Conservation (phyloP, 2,888 invertebrate species). For the Hirtodrosophila cameraria region DNA sequence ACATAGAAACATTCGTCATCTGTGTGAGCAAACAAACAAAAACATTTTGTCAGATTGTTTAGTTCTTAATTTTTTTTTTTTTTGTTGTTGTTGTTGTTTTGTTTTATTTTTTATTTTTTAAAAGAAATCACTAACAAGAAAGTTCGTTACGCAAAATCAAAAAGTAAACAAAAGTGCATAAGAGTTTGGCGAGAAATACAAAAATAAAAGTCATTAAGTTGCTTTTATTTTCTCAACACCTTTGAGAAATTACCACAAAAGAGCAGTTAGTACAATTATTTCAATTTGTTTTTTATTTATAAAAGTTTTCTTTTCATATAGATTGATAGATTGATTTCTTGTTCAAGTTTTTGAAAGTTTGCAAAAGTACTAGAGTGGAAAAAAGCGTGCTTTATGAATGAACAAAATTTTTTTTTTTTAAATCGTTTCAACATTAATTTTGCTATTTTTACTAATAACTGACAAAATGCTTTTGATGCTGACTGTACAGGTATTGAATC, state of each 20-base stretch:
- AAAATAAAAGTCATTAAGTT: slow-evolving; percentile 57
- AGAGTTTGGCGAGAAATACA: slow-evolving; percentile 67
- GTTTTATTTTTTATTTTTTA: slow-evolving; percentile 43
- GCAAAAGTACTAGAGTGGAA: slow-evolving; percentile 50
- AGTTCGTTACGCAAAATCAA: slow-evolving; percentile 60
- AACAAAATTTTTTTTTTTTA: slow-evolving; percentile 52
- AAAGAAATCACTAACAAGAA: slow-evolving; percentile 70
- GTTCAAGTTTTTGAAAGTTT: slow-evolving; percentile 35
- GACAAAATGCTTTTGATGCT: slow-evolving; percentile 85
- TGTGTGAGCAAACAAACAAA: slow-evolving; percentile 90
- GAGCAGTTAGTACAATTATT: slow-evolving; percentile 76
- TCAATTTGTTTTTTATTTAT: slow-evolving; percentile 33
- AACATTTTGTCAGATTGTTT: slow-evolving; percentile 91
- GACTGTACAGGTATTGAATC: slow-evolving; percentile 73
- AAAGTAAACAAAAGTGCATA: slow-evolving; percentile 73
- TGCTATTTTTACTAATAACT: slow-evolving; percentile 81
- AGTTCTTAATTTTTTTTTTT: slow-evolving; percentile 57
- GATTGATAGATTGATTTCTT: slow-evolving; percentile 53
- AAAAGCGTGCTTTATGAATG: slow-evolving; percentile 78
- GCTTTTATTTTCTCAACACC: slow-evolving; percentile 61
- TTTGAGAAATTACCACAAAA: slow-evolving; percentile 65
- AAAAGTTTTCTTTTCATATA: slow-evolving; percentile 36
- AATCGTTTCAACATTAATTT: slow-evolving; percentile 47
- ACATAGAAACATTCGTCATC: slow-evolving; percentile 99
- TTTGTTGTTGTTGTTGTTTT: slow-evolving; percentile 29